Base-by-base conservation (phyloP, 2,113 vertebrate species). In the Turnix velox region DNA sequence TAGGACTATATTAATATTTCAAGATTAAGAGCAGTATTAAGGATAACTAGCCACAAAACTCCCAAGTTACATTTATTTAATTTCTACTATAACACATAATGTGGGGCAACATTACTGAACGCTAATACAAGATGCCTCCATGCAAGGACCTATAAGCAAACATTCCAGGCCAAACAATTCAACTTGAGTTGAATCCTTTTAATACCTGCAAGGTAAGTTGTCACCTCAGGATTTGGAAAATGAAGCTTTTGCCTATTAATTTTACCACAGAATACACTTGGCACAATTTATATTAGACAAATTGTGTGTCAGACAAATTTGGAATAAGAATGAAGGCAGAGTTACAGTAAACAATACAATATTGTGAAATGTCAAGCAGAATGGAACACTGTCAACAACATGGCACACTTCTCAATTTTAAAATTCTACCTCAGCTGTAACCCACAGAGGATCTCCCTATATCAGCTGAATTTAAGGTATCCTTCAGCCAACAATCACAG, bases 151-250 rank as follows among this genome's bases (percentile, higher is more conserved):
- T 27, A 18, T 19, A 54, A 42, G 14, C 54, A 75, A 84, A 20
- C 20, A 19, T 93, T 57, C 27, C 7, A 33, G 27, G 46, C 37
- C 42, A 69, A 65, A 35, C 4, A 40, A 57, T 23, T 59, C 25
- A 12, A 14, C 42, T 73, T 11, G 80, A 35, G 23, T 1, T 33
- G 13, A 52, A 55, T 23, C 25, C 58, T 72, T 54, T 84, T 43
- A 39, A 33, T 24, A 48, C 6, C 10, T 1, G 0, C 18, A 90
- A 58, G 0, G 0, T 27, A 43, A 39, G 37, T 18, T 68, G 78
- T 57, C 28, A 66, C 14, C 11, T 78, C 31, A 17, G 14, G 6
- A 30, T 65, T 48, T 48, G 9, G 45, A 54, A 83, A 87, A 66
- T 8, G 43, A 57, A 62, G 3, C 22, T 61, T 55, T 27, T 55